These are phyloP conservation scores for Crotophaga sulcirostris DNA, from an alignment of 2,113 vertebrate genomes.

Conservation along the genomic window DNA sequence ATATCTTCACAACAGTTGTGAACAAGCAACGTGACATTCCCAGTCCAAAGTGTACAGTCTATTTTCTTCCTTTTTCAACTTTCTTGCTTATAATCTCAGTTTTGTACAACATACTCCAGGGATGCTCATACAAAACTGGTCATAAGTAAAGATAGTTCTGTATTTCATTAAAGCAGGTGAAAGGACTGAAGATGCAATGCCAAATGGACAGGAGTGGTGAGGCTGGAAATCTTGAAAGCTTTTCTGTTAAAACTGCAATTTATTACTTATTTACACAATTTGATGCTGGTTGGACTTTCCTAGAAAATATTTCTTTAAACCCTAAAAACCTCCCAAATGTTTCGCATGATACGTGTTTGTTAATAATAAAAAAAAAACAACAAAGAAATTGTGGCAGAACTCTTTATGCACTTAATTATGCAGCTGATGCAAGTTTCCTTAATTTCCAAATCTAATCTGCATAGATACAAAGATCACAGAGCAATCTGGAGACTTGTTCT, in stretches of 20 bases:
- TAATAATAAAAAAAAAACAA: background rate
- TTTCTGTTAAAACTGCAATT: background rate
- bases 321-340: background rate
- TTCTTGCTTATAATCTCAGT: background rate
- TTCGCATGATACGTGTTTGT: background rate
- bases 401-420: constrained; percentile 64
- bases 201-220: background rate
- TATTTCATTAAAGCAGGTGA: background rate
- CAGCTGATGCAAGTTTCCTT: constrained; percentile 41
- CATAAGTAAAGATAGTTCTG: background rate
- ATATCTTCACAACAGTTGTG: background rate
- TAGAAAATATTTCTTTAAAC: constrained; percentile 19
- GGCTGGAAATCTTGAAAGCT: background rate
- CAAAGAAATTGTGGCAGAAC: background rate
- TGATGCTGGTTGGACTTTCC: background rate
- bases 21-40: background rate
- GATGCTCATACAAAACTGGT: background rate
- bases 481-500: constrained; percentile 60
- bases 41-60: background rate
- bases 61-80: background rate
- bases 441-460: constrained; percentile 63
- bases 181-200: background rate
- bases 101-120: background rate
- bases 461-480: constrained; percentile 68
- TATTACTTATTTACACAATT: background rate